Evolutionary conservation across 2,888 invertebrate species (phyloP).

Genomic region (Dichetophora obliterata): DNA sequence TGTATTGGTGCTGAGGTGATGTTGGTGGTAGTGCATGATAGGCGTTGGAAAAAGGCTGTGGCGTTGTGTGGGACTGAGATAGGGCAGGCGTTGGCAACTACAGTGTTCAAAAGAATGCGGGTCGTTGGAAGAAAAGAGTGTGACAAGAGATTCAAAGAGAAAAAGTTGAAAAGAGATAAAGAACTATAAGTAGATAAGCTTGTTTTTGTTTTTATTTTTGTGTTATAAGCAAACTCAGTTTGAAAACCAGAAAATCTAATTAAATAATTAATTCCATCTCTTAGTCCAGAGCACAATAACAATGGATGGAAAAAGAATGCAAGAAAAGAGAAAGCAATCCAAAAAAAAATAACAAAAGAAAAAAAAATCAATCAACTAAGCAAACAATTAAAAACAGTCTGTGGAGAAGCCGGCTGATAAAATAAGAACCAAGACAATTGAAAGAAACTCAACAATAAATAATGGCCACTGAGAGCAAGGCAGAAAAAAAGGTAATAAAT

Average conservation of each 20-base stretch:
- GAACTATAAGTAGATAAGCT: background rate
- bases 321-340: background rate
- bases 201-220: background rate
- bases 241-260: background rate
- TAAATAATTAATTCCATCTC: background rate
- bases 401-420: background rate
- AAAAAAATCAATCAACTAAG: background rate
- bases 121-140: background rate
- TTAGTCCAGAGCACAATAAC: background rate
- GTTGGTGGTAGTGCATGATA: background rate
- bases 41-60: conserved; percentile 20
- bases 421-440: background rate
- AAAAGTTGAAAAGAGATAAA: background rate
- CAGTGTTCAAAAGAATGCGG: background rate
- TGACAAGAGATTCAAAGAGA: background rate
- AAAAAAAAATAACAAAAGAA: background rate
- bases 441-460: background rate
- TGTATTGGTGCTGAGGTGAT: background rate
- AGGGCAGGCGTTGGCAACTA: background rate
- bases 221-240: background rate
- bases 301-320: background rate
- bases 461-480: too few relatives aligned
- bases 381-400: background rate
- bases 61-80: conserved; percentile 14
- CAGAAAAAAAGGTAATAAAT: conserved; percentile 36